A percentile compares a stretch with the other conserved stretches of the same genome.
Evolutionary conservation across 1,140 invertebrate genomes (phyloP).

Genomic region (Scaptomyza hsui): DNA sequence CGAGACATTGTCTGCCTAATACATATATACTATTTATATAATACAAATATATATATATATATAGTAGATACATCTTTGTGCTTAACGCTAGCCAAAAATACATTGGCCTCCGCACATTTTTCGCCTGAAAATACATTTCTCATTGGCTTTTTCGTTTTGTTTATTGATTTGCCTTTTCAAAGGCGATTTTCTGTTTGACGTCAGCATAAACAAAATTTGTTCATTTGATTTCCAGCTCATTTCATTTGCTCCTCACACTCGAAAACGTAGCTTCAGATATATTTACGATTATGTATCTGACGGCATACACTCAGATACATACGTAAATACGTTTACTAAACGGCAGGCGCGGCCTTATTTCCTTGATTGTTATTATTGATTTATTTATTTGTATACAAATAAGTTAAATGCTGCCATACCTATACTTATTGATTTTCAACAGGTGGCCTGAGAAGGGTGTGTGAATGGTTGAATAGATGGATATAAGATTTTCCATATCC

Average conservation of each 20-base stretch:
- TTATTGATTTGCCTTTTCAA: conserved; percentile 57
- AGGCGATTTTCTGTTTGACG: conserved; percentile 55
- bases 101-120: conserved; percentile 57
- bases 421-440: conserved; percentile 39
- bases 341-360: conserved; percentile 28
- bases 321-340: no score
- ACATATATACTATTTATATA: conserved; percentile 16
- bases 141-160: conserved; percentile 35
- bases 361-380: conserved; percentile 44
- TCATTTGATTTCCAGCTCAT: conserved; percentile 32
- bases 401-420: conserved; percentile 7
- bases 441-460: conserved; percentile 11
- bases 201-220: conserved; percentile 45
- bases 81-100: conserved; percentile 71
- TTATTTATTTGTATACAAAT: conserved; percentile 29
- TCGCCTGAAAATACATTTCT: conserved; percentile 55
- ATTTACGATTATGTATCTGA: conserved; percentile 14
- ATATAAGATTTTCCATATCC: not conserved
- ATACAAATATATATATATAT: conserved; percentile 19
- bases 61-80: conserved; percentile 22
- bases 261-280: not conserved
- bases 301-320: not conserved
- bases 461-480: no score
- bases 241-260: conserved; percentile 30
- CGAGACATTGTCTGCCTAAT: conserved; percentile 70